These are phyloP conservation scores for Microcebus lehilahytsara DNA, from an alignment of 2,113 vertebrate species.

Conservation along the genomic window DNA sequence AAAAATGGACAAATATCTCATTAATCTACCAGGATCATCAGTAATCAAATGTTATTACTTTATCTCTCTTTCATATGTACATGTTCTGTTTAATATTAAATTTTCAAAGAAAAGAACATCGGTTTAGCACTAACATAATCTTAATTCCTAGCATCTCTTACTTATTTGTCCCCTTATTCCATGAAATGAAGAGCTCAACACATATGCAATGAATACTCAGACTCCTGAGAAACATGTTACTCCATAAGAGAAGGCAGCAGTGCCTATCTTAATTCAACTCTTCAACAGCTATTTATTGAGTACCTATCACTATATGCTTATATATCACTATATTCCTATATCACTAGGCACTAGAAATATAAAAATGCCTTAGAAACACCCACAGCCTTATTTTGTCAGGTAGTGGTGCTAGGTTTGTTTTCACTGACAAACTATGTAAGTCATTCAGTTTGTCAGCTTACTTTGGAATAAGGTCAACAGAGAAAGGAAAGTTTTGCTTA, in stretches of 20 bases:
- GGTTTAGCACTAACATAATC: background rate
- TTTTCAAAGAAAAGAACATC: constrained; percentile 33
- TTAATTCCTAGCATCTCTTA: constrained; percentile 15
- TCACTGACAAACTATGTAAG: background rate
- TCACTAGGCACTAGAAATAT: background rate
- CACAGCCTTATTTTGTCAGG: constrained; percentile 32
- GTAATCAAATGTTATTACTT: background rate
- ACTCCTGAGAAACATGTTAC: background rate
- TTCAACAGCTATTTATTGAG: background rate
- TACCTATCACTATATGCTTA: background rate
- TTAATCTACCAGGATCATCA: background rate
- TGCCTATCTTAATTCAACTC: background rate
- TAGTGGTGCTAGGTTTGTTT: constrained; percentile 23
- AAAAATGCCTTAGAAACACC: background rate
- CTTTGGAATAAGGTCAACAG: constrained; percentile 53
- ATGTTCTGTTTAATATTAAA: background rate
- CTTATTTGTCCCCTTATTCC: background rate
- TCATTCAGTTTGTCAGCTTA: constrained; percentile 18
- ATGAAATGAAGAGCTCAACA: constrained; percentile 28
- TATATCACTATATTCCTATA: too few relatives aligned
- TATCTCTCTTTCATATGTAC: constrained; percentile 32
- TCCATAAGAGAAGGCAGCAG: background rate
- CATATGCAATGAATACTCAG: background rate
- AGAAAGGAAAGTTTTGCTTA: constrained; percentile 40
- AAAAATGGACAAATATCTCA: constrained; percentile 27